Evolutionary conservation across 2,888 invertebrate species (phyloP), one percentile per base, ranked within the genome.

Genomic region (Agonopterix arenella): DNA sequence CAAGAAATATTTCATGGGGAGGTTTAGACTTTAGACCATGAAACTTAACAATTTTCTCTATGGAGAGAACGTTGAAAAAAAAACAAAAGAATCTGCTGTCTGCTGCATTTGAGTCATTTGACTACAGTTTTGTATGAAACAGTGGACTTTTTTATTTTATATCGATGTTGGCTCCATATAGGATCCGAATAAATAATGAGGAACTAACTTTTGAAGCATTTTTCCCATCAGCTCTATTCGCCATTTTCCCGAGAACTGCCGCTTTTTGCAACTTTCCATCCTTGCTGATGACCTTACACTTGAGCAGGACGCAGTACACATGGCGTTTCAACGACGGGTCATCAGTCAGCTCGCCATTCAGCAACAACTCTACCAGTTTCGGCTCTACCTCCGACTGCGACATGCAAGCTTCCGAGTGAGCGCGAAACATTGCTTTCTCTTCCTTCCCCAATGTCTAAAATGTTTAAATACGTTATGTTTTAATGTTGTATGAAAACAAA

Each of bases 251-350:
- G 3, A 79, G 63, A 47, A 80, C 67, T 0, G 80, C 76, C 0
- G 76, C 62, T 70, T 86, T 86, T 54, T 72, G 80, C 62, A 86
- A 69, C 66, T 84, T 86, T 50, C 88, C 88, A 60, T 86, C 86
- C 68, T 88, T 88, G 55, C 71, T 64, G 48, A 89, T 69, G 40
- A 88, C 61, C 73, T 89, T 88, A 73, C 88, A 88, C 53, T 69
- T 70, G 49, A 76, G 66, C 59, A 89, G 74, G 48, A 88, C 79
- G 71, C 88, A 89, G 73, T 84, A 83, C 11, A 86, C 82, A 62
- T 84, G 86, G 36, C 54, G 55, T 55, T 70, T 66, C 46, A 85
- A 70, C 45, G 73, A 66, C 0, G 77, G 68, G 36, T 63, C 64
- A 51, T 75, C 76, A 9, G 42, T 37, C 51, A 73, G 63, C 53